Evolutionary conservation across 2,113 vertebrate genomes (phyloP).

Genomic region (Maccullochella peelii): DNA sequence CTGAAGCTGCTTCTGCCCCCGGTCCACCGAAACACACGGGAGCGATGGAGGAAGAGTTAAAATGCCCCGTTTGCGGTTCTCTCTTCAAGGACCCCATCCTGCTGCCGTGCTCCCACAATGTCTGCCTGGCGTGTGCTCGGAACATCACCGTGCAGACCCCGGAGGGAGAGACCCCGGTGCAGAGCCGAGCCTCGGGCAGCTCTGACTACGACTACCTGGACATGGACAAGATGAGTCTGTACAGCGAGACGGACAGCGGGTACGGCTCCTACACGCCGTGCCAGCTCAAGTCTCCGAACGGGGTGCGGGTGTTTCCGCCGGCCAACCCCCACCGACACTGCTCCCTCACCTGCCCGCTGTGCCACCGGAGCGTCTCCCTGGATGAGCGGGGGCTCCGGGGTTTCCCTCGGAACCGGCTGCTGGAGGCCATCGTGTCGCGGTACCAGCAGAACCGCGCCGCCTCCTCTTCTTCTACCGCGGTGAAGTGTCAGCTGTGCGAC

Average conservation of each 20-base stretch:
- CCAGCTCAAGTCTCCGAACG: conserved; percentile 92
- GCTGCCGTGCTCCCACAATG: conserved; percentile 93
- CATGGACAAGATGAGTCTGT: conserved; percentile 94
- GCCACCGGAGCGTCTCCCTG: conserved; percentile 95
- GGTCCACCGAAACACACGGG: conserved; percentile 42
- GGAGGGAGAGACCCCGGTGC: conserved; percentile 88
- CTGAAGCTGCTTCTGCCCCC: conserved; percentile 48
- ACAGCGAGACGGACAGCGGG: conserved; percentile 97
- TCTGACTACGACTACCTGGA: conserved; percentile 88
- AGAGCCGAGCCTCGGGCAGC: conserved; percentile 84
- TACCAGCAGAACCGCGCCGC: conserved; percentile 89
- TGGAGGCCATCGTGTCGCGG: conserved; percentile 93
- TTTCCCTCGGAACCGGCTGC: conserved; percentile 93
- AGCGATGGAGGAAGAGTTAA: conserved; percentile 96
- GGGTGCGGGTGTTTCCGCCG: conserved; percentile 91
- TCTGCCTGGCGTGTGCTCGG: conserved; percentile 94
- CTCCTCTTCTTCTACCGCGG: conserved; percentile 69
- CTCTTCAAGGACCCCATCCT: conserved; percentile 93
- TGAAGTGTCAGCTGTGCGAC: conserved; percentile 92
- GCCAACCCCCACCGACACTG: conserved; percentile 83
- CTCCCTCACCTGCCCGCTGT: conserved; percentile 95
- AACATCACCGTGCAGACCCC: conserved; percentile 96
- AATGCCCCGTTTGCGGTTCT: conserved; percentile 96
- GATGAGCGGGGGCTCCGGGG: conserved; percentile 94
- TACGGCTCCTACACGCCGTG: conserved; percentile 97